Percentiles rank a stretch among this genome's conserved stretches.
These are phyloP conservation scores for Leucania comma DNA, from an alignment of 2,888 invertebrate genomes.

Conservation along the genomic window DNA sequence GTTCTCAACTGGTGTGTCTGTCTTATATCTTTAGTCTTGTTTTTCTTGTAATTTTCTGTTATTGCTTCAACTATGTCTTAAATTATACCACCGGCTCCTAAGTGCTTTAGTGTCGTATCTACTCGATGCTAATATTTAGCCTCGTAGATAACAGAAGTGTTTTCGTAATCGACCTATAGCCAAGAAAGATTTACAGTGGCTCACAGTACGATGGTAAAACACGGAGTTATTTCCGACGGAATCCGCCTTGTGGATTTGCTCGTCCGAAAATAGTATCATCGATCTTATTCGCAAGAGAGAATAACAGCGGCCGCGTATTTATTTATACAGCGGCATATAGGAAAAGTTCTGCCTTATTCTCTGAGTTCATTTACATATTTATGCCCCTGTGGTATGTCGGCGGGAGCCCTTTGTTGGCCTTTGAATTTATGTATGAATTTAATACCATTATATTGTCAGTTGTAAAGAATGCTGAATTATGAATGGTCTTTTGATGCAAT, in stretches of 20 bases:
- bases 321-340: constrained; percentile 79
- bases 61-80: constrained; percentile 68
- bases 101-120: constrained; percentile 71
- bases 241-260: constrained; percentile 87
- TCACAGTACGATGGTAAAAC: constrained; percentile 80
- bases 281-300: constrained; percentile 85
- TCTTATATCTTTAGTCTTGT: constrained; percentile 64
- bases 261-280: constrained; percentile 88
- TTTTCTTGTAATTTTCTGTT: constrained; percentile 60
- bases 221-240: constrained; percentile 87
- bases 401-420: constrained; percentile 47
- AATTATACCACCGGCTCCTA: constrained; percentile 66
- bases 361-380: constrained; percentile 74
- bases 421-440: constrained; percentile 41
- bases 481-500: constrained; percentile 42
- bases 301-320: constrained; percentile 82
- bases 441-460: constrained; percentile 28
- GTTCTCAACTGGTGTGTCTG: constrained; percentile 57
- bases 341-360: constrained; percentile 75
- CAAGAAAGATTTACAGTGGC: constrained; percentile 85
- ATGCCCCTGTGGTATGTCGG: constrained; percentile 51
- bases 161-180: constrained; percentile 83
- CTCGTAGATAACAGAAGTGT: constrained; percentile 77
- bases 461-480: constrained; percentile 30
- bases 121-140: constrained; percentile 67